Base-by-base conservation (phyloP, 2,113 vertebrate species). In the Protobothrops mucrosquamatus region DNA sequence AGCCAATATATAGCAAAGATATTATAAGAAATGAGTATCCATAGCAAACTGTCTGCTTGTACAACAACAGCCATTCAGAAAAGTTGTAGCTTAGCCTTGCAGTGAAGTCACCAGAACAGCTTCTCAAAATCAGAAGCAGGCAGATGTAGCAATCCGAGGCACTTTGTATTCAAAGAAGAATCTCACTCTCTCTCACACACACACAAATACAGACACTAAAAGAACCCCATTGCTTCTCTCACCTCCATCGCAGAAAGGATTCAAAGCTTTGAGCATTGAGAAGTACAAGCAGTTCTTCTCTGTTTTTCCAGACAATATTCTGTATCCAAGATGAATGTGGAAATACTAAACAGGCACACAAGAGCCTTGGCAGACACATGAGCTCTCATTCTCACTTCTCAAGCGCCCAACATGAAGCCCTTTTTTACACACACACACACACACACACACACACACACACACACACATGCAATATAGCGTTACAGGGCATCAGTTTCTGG, bases 91-190 rank as follows among this genome's bases (percentile, higher is more conserved):
- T 23, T 86, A 24, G 55, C 61, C 85, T 93, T 90, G 55, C 24
- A 26, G 7, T 48, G 22, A 56, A 89, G 88, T 74, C 74, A 93
- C 7, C 7, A 86, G 11, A 61, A 64, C 55, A 57, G 74, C 4
- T 86, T 86, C 56, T 23, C 48, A 93, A 86, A 46, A 61, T 29
- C 74, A 90, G 15, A 52, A 69, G 8, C 57, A 90, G 88, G n/a
- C 29, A 85, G 12, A n/a, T 48, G 43, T 90, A 86, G 88, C 74
- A 87, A 90, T 46, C 12, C 23, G 88, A 81, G 81, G 51, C 61
- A 55, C 46, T 90, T 90, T 87, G 74, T 90, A 93, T 85, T 93
- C 92, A 92, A 74, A 26, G 43, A 89, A 46, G 59, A 89, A 39
- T 48, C 61, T 92, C 18, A 15, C 24, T 51, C 34, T 26, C 12